These are phyloP conservation scores for Hypanus sabinus DNA, from an alignment of 2,113 vertebrate species.

Conservation along the genomic window DNA sequence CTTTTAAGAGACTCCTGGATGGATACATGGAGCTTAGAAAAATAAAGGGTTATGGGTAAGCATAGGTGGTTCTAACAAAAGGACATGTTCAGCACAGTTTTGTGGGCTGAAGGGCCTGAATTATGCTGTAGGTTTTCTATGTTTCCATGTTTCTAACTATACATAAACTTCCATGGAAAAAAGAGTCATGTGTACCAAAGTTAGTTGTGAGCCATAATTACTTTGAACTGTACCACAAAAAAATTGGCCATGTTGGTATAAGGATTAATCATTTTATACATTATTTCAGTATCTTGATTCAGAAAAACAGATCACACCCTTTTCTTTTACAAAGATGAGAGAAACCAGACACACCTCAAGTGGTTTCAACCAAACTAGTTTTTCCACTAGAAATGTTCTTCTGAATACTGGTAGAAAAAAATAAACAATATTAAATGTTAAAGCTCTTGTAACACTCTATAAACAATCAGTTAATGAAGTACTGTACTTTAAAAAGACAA, in stretches of 20 bases:
- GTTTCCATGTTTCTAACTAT: neutral
- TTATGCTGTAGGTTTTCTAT: no score
- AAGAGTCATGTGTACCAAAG: no score
- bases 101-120: no score
- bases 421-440: neutral
- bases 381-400: neutral
- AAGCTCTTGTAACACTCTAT: neutral
- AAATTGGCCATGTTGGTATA: no score
- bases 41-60: no score
- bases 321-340: conserved; percentile 15
- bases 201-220: neutral
- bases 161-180: neutral
- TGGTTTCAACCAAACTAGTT: conserved; percentile 25
- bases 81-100: no score
- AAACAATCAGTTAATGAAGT: neutral
- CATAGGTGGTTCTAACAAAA: no score
- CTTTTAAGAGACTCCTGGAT: no score
- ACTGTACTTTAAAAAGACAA: neutral
- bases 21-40: no score
- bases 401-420: neutral
- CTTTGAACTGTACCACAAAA: neutral
- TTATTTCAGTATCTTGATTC: neutral
- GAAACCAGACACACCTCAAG: conserved; percentile 24
- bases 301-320: conserved; percentile 13
- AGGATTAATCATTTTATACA: neutral